Base-by-base conservation (phyloP, 2,888 invertebrate genomes). In the Philonicus albiceps region DNA sequence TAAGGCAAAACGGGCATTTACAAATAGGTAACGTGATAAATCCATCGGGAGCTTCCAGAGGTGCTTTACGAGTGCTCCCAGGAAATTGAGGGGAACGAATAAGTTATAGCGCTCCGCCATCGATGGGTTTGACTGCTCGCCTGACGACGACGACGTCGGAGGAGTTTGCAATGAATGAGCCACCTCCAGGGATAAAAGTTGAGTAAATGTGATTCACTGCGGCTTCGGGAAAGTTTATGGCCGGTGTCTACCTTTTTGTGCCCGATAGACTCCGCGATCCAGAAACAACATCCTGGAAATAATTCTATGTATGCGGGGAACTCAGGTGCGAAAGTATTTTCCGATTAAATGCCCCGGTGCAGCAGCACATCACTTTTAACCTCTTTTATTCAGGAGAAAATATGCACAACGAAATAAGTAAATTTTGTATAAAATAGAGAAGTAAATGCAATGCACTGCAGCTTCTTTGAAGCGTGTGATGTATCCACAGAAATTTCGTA, bases 61-160 rank as follows among this genome's bases (percentile, higher is more conserved):
- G 76, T 76, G 76, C 37, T 76, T 76, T 78, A 78, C 78, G 37
- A 49, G 22, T 30, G 49, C 30, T 78, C 22, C 49, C 22, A 78
- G 78, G 49, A 78, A 78, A 78, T 78, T 78, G 78, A 78, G 78
- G 49, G 78, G 78, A 78, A 78, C 78, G 78, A 43, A 78, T 78
- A 49, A 78, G 49, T 78, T 78, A 78, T 78, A 78, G 49, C 78
- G 40, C 22, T 19, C 40, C 40, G 40, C 16, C 16, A 76, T 40
- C 22, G 76, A 34, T 22, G 40, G 16, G 22, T 76, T 76, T 34
- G 40, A 76, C 76, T 34, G 76, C 22, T 75, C 31, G 19, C 7
- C 11, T 34, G 40, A 19, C 40, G 76, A 76, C 31, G 31, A 74
- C 37, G 37, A 22, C n/a, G 64, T 27, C 64, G 76, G 40, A 76